phyloP scores from a whole-genome alignment of 1,140 invertebrate genomes.

The Drosophila erecta region DNA sequence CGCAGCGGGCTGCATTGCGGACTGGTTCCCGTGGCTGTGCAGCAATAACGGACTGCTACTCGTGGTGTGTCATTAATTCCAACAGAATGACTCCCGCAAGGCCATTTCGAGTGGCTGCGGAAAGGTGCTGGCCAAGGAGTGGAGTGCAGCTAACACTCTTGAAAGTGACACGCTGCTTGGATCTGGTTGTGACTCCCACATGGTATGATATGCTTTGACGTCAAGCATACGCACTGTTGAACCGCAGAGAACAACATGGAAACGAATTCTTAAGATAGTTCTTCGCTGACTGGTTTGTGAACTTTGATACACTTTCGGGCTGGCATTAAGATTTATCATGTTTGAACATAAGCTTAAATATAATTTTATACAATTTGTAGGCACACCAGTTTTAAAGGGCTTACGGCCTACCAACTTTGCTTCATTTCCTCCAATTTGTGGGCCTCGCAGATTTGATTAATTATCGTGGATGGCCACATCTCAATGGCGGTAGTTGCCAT shows the following conservation, averaged over 20 bases:
- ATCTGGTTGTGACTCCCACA: slow-evolving; percentile 12
- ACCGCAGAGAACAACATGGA: background rate
- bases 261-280: background rate
- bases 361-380: slow-evolving; percentile 65
- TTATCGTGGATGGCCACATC: slow-evolving; percentile 33
- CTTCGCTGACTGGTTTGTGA: background rate
- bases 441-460: slow-evolving; percentile 66
- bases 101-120: slow-evolving; percentile 48
- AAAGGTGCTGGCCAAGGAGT: slow-evolving; percentile 22
- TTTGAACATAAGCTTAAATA: too few relatives aligned
- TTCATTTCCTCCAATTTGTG: slow-evolving; percentile 70
- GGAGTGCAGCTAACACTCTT: slow-evolving; percentile 15
- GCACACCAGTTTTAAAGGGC: slow-evolving; percentile 35
- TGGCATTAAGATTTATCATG: too few relatives aligned
- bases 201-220: slow-evolving; percentile 9
- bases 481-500: slow-evolving; percentile 22
- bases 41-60: slow-evolving; percentile 51
- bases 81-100: slow-evolving; percentile 54
- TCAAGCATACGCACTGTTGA: slow-evolving; percentile 64
- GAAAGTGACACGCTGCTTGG: slow-evolving; percentile 10
- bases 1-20: slow-evolving; percentile 18
- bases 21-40: slow-evolving; percentile 15
- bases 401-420: slow-evolving; percentile 45
- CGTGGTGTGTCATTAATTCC: slow-evolving; percentile 53
- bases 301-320: too few relatives aligned